phyloP scores from a whole-genome alignment of 2,888 invertebrate species.

The Therioaphis trifolii region DNA sequence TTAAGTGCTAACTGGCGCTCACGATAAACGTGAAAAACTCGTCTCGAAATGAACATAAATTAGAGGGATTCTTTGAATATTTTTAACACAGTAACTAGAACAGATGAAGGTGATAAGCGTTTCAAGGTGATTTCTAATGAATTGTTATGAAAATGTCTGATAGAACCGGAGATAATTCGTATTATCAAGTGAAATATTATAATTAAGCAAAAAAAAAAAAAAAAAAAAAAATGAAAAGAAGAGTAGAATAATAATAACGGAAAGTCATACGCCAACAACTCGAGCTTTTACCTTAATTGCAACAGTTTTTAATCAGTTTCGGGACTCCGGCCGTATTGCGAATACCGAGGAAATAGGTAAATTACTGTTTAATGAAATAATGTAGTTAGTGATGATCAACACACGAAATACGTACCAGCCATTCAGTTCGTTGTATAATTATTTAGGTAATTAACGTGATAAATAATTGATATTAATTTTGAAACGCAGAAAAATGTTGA shows the following conservation, averaged over 20 bases:
- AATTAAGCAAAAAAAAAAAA: background rate
- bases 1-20: too few species aligned
- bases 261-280: background rate
- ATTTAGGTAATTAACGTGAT: background rate
- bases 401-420: background rate
- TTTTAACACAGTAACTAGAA: conserved; percentile 1
- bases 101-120: background rate
- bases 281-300: background rate
- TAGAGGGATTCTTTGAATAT: conserved; percentile 2
- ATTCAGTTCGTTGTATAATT: background rate
- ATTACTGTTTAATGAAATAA: background rate
- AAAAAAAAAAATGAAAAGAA: too few species aligned
- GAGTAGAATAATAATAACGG: too few species aligned
- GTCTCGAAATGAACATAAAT: background rate
- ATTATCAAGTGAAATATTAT: background rate
- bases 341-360: background rate
- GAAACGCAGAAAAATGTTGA: background rate
- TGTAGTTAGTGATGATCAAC: background rate
- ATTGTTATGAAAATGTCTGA: background rate
- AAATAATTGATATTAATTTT: background rate
- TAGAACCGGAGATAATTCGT: background rate
- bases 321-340: background rate
- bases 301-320: background rate
- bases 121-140: background rate
- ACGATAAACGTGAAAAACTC: background rate